These are phyloP conservation scores for Diplazon laetatorius DNA, from an alignment of 2,888 invertebrate species.

Conservation along the genomic window DNA sequence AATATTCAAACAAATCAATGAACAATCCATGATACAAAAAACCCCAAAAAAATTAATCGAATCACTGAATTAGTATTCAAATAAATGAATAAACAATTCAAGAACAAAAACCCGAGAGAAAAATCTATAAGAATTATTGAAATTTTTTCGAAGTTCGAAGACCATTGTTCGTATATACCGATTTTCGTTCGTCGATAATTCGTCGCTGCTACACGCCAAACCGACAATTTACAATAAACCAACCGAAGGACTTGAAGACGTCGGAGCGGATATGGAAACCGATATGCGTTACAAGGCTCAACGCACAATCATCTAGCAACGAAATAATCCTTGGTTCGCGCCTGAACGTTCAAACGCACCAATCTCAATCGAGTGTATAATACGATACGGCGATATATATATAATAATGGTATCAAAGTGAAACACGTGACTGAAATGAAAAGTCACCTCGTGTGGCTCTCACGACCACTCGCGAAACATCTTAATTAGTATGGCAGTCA, in stretches of 20 bases:
- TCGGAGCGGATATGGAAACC: background rate
- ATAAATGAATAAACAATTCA: background rate
- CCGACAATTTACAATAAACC: background rate
- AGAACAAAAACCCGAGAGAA: too few species aligned
- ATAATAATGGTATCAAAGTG: conserved; percentile 31
- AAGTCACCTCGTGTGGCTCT: conserved; percentile 23
- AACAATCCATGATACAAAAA: background rate
- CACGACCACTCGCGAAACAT: conserved; percentile 43
- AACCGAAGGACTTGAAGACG: background rate
- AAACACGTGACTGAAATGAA: conserved; percentile 37
- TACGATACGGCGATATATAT: background rate
- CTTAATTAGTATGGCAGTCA: conserved; percentile 47
- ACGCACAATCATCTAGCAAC: too few species aligned
- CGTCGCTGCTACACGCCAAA: background rate
- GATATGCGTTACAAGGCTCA: background rate
- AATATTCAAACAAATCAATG: background rate
- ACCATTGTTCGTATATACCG: background rate
- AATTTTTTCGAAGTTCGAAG: too few species aligned
- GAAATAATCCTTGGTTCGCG: too few species aligned
- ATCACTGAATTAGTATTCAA: too few species aligned
- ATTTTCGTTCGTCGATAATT: conserved; percentile 9
- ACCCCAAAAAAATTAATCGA: background rate
- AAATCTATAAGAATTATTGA: too few species aligned
- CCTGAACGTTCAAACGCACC: too few species aligned
- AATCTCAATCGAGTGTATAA: too few species aligned